phyloP scores from a whole-genome alignment of 2,797 vertebrate species.

The Anguilla obscura region DNA sequence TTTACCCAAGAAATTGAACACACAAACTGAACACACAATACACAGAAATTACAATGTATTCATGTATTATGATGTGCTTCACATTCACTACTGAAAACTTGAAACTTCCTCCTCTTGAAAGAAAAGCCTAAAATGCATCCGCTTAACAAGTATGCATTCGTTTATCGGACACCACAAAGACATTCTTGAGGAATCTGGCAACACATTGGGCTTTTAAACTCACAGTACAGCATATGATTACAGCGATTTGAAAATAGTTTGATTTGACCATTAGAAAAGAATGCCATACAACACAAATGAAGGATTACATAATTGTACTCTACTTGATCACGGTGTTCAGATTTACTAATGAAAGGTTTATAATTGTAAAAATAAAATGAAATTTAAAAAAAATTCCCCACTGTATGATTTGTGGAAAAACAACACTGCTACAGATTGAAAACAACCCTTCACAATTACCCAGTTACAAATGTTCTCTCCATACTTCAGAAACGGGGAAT shows the following conservation, averaged over 20 bases:
- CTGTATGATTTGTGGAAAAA: neutral
- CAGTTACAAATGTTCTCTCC: neutral
- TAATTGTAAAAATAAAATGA: neutral
- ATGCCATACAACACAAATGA: neutral
- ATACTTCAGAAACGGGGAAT: neutral
- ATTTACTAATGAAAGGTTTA: neutral
- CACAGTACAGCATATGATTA: neutral
- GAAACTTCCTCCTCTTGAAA: neutral
- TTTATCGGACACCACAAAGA: neutral
- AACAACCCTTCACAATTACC: neutral
- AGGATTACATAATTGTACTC: neutral
- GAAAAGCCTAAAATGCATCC: neutral
- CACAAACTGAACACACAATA: neutral
- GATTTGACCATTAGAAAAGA: neutral
- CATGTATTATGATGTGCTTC: neutral
- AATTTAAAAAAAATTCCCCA: too few species aligned
- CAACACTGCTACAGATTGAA: neutral
- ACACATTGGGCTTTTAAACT: neutral
- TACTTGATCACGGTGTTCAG: neutral
- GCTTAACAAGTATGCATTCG: neutral
- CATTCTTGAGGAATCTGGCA: neutral
- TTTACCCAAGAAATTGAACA: neutral
- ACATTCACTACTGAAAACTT: neutral
- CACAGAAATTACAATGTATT: neutral
- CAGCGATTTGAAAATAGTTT: neutral